Conservation (phyloP, 2,113 vertebrate species). For the Vulpes vulpes region DNA sequence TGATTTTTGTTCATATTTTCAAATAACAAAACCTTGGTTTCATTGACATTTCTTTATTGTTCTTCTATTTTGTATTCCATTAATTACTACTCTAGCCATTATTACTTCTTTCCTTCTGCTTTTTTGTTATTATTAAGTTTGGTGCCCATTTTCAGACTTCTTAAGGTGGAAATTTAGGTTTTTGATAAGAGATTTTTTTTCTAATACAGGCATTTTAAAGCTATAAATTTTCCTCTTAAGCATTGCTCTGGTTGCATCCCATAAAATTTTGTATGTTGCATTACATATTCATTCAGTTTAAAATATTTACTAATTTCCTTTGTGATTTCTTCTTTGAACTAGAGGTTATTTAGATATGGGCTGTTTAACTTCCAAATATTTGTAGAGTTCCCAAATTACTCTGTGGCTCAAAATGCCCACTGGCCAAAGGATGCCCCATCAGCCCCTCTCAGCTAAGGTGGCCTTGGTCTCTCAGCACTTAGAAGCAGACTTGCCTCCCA, state of each 20-base stretch:
- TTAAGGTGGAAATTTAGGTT: background rate
- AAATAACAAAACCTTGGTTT: background rate
- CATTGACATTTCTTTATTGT: background rate
- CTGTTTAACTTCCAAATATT: background rate
- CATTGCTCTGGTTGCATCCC: background rate
- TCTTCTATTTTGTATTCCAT: background rate
- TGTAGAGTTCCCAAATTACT: background rate
- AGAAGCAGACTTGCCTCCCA: background rate
- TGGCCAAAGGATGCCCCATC: background rate
- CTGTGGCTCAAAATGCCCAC: background rate
- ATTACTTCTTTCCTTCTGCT: background rate
- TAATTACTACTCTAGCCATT: background rate
- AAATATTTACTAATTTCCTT: background rate
- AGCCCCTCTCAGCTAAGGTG: background rate
- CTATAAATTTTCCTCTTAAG: background rate
- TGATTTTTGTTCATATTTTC: constrained; percentile 8
- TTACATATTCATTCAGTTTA: background rate
- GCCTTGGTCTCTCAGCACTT: background rate
- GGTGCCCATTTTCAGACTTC: background rate
- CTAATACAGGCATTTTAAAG: background rate
- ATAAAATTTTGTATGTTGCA: background rate
- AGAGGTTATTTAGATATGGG: background rate
- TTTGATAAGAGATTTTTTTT: constrained; percentile 18
- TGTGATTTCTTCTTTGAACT: constrained; percentile 19
- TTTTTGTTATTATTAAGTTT: background rate